Conservation (phyloP, 2,797 vertebrate species). For the Lerista edwardsae region DNA sequence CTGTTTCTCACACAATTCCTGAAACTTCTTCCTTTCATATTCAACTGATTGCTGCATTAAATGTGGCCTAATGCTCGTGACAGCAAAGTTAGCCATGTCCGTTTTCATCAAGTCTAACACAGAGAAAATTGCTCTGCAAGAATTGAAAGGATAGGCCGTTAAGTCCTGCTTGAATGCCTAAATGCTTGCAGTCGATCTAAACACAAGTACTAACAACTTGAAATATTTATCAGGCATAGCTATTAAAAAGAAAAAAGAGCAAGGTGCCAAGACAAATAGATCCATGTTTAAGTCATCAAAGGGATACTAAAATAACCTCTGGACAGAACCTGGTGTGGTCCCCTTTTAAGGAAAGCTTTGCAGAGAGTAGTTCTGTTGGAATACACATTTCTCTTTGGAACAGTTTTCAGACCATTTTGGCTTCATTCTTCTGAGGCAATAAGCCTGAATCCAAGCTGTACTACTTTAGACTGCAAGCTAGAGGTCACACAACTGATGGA, state of each 20-base stretch:
- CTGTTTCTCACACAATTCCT: conserved; percentile 92
- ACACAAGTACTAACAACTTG: background rate
- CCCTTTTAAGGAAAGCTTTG: conserved; percentile 31
- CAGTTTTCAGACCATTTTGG: background rate
- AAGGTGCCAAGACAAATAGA: conserved; percentile 25
- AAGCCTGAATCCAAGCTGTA: background rate
- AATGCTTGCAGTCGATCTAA: conserved; percentile 17
- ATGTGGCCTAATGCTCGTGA: conserved; percentile 92
- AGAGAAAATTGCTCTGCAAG: conserved; percentile 89
- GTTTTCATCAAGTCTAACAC: conserved; percentile 96
- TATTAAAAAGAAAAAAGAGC: background rate
- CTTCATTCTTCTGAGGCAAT: background rate
- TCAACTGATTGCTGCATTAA: conserved; percentile 96
- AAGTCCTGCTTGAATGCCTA: conserved; percentile 29
- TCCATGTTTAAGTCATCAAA: conserved; percentile 45
- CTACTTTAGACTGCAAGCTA: background rate
- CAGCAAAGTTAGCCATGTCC: conserved; percentile 96
- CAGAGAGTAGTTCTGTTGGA: background rate
- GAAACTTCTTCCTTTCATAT: conserved; percentile 96
- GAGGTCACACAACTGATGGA: background rate
- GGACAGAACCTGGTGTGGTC: conserved; percentile 24
- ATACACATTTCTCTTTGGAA: background rate
- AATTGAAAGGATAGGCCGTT: conserved; percentile 58
- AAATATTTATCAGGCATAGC: conserved; percentile 38
- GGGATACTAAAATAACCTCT: conserved; percentile 14